Evolutionary conservation across 2,888 invertebrate genomes (phyloP).

Genomic region (Calameuta pallipes): DNA sequence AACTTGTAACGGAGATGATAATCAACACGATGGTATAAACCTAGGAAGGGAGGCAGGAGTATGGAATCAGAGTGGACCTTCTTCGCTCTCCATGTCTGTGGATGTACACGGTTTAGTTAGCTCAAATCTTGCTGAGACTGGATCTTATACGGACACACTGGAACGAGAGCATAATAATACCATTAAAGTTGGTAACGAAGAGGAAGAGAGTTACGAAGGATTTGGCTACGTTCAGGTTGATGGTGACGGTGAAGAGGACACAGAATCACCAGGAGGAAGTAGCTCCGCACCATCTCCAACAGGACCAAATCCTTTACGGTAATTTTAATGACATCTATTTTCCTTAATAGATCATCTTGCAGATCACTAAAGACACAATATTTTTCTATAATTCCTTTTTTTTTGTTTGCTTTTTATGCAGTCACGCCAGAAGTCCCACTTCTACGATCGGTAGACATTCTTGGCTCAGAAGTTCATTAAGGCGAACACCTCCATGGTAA

Average conservation of each 20-base stretch:
- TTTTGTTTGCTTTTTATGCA: conserved; percentile 23
- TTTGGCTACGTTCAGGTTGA: conserved; percentile 54
- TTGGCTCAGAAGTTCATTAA: conserved; percentile 86
- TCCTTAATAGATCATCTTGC: neutral
- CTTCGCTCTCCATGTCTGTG: conserved; percentile 51
- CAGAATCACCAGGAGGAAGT: conserved; percentile 50
- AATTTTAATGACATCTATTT: conserved; percentile 19
- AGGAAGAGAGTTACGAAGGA: conserved; percentile 61
- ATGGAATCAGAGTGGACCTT: conserved; percentile 53
- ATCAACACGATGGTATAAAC: neutral
- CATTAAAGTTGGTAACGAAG: conserved; percentile 29
- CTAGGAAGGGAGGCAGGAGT: conserved; percentile 11
- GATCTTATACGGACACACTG: conserved; percentile 43
- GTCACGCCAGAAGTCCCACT: conserved; percentile 72
- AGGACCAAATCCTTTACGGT: conserved; percentile 39
- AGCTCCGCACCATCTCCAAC: conserved; percentile 59
- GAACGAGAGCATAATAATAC: conserved; percentile 27
- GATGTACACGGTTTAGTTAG: conserved; percentile 42
- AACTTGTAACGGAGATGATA: conserved; percentile 1
- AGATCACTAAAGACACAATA: neutral
- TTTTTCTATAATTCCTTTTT: neutral
- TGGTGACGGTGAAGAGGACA: conserved; percentile 35
- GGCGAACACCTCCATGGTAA: conserved; percentile 85
- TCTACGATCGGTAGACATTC: conserved; percentile 80
- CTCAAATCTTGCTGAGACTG: conserved; percentile 26